These are phyloP conservation scores for Todiramphus chloris DNA, from an alignment of 2,113 vertebrate species.

Conservation along the genomic window DNA sequence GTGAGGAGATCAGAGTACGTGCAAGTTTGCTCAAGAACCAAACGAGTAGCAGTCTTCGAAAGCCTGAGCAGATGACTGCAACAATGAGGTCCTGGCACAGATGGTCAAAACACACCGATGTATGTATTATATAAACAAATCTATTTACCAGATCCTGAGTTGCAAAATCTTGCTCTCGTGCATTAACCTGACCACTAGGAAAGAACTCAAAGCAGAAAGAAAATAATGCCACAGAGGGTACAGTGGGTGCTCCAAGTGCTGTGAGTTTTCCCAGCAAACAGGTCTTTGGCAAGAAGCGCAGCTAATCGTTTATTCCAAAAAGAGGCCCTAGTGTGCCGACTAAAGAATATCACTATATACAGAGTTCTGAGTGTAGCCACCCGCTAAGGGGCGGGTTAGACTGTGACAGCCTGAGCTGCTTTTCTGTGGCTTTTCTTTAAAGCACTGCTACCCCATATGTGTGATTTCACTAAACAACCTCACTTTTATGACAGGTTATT, in stretches of 20 bases:
- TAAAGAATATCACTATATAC: not conserved
- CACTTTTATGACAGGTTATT: not conserved
- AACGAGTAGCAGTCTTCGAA: not conserved
- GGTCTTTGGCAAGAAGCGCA: not conserved
- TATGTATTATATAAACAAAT: not conserved
- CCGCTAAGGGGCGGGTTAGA: not conserved
- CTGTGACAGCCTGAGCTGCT: not conserved
- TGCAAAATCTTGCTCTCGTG: not conserved
- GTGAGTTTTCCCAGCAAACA: not conserved
- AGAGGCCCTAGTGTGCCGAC: not conserved
- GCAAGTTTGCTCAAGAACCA: not conserved
- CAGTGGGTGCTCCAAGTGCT: not conserved
- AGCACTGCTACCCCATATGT: not conserved
- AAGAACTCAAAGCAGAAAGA: not conserved
- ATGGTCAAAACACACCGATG: accelerated
- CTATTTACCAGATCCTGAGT: not conserved
- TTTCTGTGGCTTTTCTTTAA: not conserved
- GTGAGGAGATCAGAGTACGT: not conserved
- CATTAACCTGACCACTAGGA: not conserved
- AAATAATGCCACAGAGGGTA: not conserved
- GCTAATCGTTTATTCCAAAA: conserved; percentile 34
- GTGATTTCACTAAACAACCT: conserved; percentile 3
- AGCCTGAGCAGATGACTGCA: not conserved
- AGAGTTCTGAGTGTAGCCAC: not conserved
- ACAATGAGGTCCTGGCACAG: not conserved